Percentiles rank a stretch among this genome's conserved stretches.
Evolutionary conservation across 2,888 invertebrate species (phyloP).

Genomic region (Acrocera orbiculus): DNA sequence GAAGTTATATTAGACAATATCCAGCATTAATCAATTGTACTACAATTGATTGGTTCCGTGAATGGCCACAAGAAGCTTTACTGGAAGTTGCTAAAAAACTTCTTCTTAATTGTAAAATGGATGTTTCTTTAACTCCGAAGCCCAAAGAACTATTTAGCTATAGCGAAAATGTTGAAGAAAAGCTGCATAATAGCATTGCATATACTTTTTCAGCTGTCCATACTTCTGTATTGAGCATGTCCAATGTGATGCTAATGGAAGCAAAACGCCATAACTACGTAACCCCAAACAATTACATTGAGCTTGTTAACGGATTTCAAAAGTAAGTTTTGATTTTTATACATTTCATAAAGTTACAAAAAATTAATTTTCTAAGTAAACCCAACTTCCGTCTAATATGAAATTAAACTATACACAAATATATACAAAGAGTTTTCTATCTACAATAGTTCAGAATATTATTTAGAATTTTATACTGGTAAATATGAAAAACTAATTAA

Average conservation of each 20-base stretch:
- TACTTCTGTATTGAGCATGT: slow-evolving; percentile 58
- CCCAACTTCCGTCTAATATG: no score
- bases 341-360: no score
- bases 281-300: slow-evolving; percentile 74
- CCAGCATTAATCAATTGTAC: slow-evolving; percentile 75
- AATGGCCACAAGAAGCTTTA: slow-evolving; percentile 76
- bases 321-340: slow-evolving; percentile 35
- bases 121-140: no score
- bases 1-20: slow-evolving; percentile 67
- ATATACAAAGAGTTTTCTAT: no score
- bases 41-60: slow-evolving; percentile 78
- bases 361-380: no score
- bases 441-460: no score
- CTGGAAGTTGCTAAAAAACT: slow-evolving; percentile 79
- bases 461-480: no score
- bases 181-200: slow-evolving; percentile 47
- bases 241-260: slow-evolving; percentile 53
- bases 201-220: slow-evolving; percentile 66
- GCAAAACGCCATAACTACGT: slow-evolving; percentile 72
- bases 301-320: slow-evolving; percentile 69
- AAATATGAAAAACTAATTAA: no score
- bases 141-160: no score
- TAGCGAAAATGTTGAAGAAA: no score
- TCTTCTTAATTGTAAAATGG: slow-evolving; percentile 51
- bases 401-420: no score